Conservation (phyloP, 1,140 invertebrate species). For the Pachypsylla venusta region DNA sequence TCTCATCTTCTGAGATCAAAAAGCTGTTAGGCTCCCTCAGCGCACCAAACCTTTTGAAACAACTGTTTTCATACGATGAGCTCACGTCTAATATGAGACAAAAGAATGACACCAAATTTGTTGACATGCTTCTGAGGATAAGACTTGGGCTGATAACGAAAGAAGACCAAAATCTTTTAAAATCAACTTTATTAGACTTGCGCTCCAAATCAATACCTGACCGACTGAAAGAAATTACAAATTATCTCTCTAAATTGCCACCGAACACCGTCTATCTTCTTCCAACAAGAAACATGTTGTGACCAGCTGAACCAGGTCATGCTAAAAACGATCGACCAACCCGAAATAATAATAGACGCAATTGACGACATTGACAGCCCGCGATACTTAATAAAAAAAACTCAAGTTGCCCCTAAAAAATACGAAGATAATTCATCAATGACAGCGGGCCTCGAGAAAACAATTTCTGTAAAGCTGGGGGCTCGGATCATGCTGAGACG, state of each 20-base stretch:
- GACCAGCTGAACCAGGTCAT: background rate
- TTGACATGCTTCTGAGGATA: background rate
- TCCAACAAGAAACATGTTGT: background rate
- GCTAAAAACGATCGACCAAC: background rate
- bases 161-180: background rate
- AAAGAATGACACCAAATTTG: slow-evolving; percentile 4
- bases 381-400: no score
- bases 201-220: background rate
- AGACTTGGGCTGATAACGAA: background rate
- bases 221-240: background rate
- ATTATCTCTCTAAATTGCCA: background rate
- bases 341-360: slow-evolving; percentile 5
- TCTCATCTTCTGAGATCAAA: no score
- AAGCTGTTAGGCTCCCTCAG: no score
- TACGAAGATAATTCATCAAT: background rate
- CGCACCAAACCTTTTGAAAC: no score
- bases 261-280: background rate
- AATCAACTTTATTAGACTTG: background rate
- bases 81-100: slow-evolving; percentile 10
- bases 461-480: slow-evolving; percentile 25
- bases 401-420: no score
- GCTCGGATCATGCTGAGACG: slow-evolving; percentile 25
- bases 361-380: no score
- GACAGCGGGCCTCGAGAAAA: slow-evolving; percentile 19
- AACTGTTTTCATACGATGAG: slow-evolving; percentile 12